Percentiles rank a stretch among this genome's conserved stretches.
Conservation (phyloP, 2,888 invertebrate species). For the Craniophora ligustri region DNA sequence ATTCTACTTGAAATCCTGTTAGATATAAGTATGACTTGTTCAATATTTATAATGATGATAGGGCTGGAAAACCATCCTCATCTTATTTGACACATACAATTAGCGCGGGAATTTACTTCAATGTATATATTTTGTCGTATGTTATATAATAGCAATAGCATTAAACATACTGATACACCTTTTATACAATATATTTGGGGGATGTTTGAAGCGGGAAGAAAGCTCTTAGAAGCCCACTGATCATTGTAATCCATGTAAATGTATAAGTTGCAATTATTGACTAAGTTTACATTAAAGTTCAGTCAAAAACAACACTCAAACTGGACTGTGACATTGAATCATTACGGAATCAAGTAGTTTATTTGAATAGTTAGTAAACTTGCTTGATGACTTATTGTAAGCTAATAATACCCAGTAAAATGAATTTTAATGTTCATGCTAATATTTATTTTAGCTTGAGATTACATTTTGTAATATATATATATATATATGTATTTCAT, state of each 20-base stretch:
- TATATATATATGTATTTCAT: slow-evolving; percentile 31
- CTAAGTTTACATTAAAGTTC: not conserved
- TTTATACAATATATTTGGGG: not conserved
- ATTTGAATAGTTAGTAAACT: not conserved
- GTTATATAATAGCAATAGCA: not conserved
- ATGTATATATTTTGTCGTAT: slow-evolving; percentile 1
- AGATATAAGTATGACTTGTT: slow-evolving; percentile 10
- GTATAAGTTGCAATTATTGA: not conserved
- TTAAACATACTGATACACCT: not conserved
- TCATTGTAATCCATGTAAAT: not conserved
- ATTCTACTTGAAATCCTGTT: slow-evolving; percentile 1
- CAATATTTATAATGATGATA: not conserved
- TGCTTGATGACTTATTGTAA: not conserved
- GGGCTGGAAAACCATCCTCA: slow-evolving; percentile 13
- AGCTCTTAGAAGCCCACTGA: no score
- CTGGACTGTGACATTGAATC: not conserved
- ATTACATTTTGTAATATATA: no score
- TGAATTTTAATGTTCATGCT: no score
- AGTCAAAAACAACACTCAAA: not conserved
- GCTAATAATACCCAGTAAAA: not conserved
- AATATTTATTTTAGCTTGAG: not conserved
- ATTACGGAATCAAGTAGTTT: not conserved
- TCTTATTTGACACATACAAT: slow-evolving; percentile 33
- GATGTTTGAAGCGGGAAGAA: no score
- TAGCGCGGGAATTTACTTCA: slow-evolving; percentile 27